A percentile compares a stretch with the other conserved stretches of the same genome.
Evolutionary conservation across 1,140 invertebrate species (phyloP).

Genomic region (Adelges cooleyi): DNA sequence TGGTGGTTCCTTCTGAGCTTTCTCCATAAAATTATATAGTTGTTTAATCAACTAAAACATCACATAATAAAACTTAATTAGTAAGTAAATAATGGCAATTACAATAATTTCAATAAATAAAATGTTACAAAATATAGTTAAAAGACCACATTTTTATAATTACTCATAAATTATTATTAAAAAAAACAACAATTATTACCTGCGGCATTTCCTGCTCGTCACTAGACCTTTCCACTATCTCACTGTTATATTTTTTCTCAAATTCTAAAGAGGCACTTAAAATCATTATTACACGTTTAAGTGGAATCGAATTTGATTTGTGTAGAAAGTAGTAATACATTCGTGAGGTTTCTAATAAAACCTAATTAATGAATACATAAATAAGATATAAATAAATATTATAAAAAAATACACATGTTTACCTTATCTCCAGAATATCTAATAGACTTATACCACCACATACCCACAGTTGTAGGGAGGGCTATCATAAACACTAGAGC

Average conservation of each 20-base stretch:
- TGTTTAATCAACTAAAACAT: conserved; percentile 77
- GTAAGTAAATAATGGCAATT: too few species aligned
- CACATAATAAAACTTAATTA: too few species aligned
- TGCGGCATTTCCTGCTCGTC: conserved; percentile 92
- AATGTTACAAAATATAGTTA: background rate
- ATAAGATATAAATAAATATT: background rate
- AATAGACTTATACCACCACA: conserved; percentile 98
- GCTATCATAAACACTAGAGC: conserved; percentile 96
- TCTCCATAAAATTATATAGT: conserved; percentile 76
- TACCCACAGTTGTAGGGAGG: conserved; percentile 82
- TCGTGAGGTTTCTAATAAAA: conserved; percentile 87
- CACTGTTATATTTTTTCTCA: conserved; percentile 83
- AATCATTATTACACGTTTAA: conserved; percentile 93
- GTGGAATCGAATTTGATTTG: conserved; percentile 86
- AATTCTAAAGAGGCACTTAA: conserved; percentile 93
- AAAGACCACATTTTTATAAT: background rate
- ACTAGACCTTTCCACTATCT: conserved; percentile 82
- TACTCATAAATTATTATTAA: background rate
- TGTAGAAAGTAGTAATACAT: conserved; percentile 93
- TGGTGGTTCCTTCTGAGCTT: conserved; percentile 84
- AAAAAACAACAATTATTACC: conserved; percentile 46
- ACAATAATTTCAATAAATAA: background rate
- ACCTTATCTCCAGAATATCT: conserved; percentile 89
- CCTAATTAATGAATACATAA: conserved; percentile 42
- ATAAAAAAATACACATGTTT: conserved; percentile 28